These are phyloP conservation scores for Platycercus adscitus DNA, from an alignment of 2,113 vertebrate species.

Conservation along the genomic window DNA sequence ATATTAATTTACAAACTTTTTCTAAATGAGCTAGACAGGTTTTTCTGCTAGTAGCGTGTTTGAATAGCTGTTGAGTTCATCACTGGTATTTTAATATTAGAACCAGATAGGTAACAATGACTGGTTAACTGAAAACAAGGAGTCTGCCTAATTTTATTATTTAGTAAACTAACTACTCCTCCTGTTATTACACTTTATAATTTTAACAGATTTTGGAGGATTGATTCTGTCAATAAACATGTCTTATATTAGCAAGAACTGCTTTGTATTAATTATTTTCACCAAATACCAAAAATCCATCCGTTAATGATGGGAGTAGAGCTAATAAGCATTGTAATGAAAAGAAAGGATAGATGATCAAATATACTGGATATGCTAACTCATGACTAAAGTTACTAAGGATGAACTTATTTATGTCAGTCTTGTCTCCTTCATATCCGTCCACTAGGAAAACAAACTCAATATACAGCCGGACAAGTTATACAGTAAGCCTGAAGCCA, in stretches of 20 bases:
- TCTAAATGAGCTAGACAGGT: not conserved
- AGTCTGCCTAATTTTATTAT: not conserved
- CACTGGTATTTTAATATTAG: not conserved
- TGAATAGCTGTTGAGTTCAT: not conserved
- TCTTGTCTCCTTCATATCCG: not conserved
- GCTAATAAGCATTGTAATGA: not conserved
- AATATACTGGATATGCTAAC: not conserved
- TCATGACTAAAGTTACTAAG: not conserved
- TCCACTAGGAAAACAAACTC: not conserved
- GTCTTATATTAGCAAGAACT: not conserved
- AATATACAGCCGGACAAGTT: not conserved
- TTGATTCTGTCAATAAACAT: not conserved
- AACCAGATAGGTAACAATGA: not conserved
- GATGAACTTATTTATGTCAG: not conserved
- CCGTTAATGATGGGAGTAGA: not conserved
- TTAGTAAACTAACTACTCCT: not conserved
- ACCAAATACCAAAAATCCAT: not conserved
- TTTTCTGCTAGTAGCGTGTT: not conserved
- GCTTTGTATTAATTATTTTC: not conserved
- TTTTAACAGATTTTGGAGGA: not conserved
- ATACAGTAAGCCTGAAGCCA: not conserved
- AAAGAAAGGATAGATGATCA: not conserved
- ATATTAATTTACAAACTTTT: not conserved
- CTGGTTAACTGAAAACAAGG: not conserved
- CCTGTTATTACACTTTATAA: not conserved